phyloP scores from a whole-genome alignment of 2,113 vertebrate species.

The Anoplopoma fimbria region DNA sequence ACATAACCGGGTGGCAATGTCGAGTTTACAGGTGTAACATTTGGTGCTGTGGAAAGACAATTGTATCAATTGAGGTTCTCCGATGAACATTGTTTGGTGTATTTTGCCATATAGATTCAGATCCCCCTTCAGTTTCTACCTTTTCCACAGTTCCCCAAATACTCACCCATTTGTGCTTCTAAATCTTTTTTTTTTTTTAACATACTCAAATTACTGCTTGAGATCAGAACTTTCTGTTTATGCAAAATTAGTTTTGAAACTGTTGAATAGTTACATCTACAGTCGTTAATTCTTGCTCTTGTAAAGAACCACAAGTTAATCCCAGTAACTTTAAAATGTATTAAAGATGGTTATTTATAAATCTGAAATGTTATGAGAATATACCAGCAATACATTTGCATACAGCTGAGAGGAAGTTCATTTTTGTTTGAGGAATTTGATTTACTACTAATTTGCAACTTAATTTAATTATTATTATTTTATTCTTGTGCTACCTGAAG shows the following conservation, averaged over 20 bases:
- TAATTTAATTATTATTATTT: neutral
- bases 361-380: neutral
- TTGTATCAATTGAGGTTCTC: slow-evolving; percentile 24
- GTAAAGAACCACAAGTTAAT: neutral
- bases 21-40: slow-evolving; percentile 54
- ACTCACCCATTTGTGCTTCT: neutral
- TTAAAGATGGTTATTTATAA: neutral
- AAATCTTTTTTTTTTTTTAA: neutral
- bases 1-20: slow-evolving; percentile 73
- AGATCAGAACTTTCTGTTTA: neutral
- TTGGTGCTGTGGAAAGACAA: slow-evolving; percentile 74
- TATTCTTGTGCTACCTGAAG: neutral
- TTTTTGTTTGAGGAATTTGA: neutral
- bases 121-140: neutral
- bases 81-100: neutral
- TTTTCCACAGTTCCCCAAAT: neutral
- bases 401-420: neutral
- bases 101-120: neutral
- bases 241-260: neutral
- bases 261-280: neutral
- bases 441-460: neutral
- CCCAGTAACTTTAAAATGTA: neutral
- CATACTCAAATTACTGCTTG: neutral
- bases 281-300: neutral
- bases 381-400: neutral